These are phyloP conservation scores for Axis porcinus DNA, from an alignment of 2,113 vertebrate genomes.

Conservation along the genomic window DNA sequence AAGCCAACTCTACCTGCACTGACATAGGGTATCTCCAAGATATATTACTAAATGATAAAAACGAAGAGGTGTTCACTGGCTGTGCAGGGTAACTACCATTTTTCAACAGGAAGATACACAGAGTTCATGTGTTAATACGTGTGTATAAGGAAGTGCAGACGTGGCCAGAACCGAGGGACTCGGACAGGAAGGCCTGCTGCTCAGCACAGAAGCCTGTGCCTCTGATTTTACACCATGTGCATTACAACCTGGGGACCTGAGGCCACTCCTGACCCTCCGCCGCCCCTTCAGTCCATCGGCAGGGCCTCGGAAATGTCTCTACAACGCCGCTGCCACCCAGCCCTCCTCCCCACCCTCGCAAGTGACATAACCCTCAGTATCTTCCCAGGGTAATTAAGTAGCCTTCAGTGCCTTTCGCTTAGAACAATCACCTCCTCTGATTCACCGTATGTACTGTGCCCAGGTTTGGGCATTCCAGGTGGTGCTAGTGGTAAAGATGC, in stretches of 20 bases:
- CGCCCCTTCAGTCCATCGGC: not conserved
- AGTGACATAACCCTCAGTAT: not conserved
- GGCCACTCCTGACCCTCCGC: not conserved
- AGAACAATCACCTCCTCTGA: not conserved
- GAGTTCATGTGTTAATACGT: not conserved
- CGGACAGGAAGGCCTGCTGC: not conserved
- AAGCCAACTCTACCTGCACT: not conserved
- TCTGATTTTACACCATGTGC: not conserved
- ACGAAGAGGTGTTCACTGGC: not conserved
- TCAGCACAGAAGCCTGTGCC: not conserved
- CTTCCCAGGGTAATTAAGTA: not conserved
- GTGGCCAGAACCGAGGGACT: not conserved
- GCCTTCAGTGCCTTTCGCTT: not conserved
- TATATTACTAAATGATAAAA: not conserved
- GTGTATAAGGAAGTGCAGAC: not conserved
- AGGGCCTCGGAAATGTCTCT: not conserved
- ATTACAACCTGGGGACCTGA: not conserved
- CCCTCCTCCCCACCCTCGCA: not conserved
- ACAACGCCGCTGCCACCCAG: not conserved
- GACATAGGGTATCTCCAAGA: not conserved
- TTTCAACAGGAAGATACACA: not conserved
- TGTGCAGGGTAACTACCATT: not conserved
- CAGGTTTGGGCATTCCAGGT: not conserved
- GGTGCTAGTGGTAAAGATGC: not conserved
- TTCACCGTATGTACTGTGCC: not conserved